These are phyloP conservation scores for Sebastes schlegelii DNA, from an alignment of 2,113 vertebrate species.

Conservation along the genomic window DNA sequence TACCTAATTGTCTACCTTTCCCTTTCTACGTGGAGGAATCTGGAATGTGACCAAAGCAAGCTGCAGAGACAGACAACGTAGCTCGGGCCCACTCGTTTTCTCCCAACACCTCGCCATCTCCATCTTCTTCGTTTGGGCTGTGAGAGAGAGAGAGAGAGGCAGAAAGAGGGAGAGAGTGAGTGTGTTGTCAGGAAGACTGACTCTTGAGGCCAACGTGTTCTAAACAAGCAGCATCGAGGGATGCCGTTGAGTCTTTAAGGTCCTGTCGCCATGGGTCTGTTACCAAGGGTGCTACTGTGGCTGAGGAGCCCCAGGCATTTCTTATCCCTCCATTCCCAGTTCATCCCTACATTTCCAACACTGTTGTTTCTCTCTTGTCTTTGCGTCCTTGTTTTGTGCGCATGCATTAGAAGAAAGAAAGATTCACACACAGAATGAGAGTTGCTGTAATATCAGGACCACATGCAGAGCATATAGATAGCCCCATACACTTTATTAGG, in stretches of 20 bases:
- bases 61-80: constrained; percentile 10
- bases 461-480: constrained; percentile 16
- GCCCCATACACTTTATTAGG: background rate
- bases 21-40: constrained; percentile 71
- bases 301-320: constrained; percentile 64
- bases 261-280: constrained; percentile 79
- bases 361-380: background rate
- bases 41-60: constrained; percentile 62
- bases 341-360: constrained; percentile 42
- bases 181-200: constrained; percentile 65
- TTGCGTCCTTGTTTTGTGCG: background rate
- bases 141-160: background rate
- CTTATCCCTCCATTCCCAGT: constrained; percentile 25
- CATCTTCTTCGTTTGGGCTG: constrained; percentile 7
- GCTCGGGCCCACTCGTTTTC: background rate
- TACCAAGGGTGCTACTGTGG: constrained; percentile 78
- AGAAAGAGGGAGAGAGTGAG: background rate
- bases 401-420: background rate
- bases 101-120: constrained; percentile 16
- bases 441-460: constrained; percentile 8
- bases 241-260: constrained; percentile 68
- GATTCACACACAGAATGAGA: background rate
- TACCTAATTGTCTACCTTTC: background rate
- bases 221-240: constrained; percentile 74
- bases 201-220: constrained; percentile 67